Evolutionary conservation across 2,113 vertebrate genomes (phyloP).

Genomic region (Mobula birostris): DNA sequence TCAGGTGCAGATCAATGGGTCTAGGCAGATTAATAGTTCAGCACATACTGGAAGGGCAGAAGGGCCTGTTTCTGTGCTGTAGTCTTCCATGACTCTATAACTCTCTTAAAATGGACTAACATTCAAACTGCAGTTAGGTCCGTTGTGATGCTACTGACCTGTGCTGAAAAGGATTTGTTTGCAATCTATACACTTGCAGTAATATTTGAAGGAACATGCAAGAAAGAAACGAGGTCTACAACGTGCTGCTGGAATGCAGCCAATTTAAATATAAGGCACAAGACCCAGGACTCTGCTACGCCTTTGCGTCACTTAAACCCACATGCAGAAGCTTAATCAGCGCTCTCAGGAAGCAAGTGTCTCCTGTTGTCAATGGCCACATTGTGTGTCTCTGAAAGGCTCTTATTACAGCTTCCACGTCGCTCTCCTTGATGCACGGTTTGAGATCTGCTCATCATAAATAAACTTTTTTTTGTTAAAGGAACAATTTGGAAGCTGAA

Average conservation of each 20-base stretch:
- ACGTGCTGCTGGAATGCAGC: neutral
- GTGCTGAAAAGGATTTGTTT: neutral
- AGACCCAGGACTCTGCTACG: neutral
- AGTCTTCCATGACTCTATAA: too few species aligned
- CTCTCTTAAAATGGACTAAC: neutral
- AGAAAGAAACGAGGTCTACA: neutral
- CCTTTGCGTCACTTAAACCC: neutral
- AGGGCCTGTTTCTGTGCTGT: too few species aligned
- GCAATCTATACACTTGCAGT: neutral
- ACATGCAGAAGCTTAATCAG: conserved; percentile 24
- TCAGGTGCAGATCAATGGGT: too few species aligned
- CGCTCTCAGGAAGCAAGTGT: neutral
- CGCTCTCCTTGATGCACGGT: neutral
- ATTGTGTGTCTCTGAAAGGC: conserved; percentile 32
- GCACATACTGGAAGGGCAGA: neutral
- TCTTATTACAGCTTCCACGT: conserved; percentile 17
- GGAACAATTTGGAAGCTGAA: neutral
- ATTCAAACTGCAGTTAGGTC: neutral
- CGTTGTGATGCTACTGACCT: neutral
- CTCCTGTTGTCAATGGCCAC: conserved; percentile 24
- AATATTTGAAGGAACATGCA: neutral
- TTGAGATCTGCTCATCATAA: conserved; percentile 31
- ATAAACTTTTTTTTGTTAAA: neutral
- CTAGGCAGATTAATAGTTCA: too few species aligned
- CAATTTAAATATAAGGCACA: conserved; percentile 29